Conservation (phyloP, 2,113 vertebrate genomes). For the Aspidoscelis tigris region DNA sequence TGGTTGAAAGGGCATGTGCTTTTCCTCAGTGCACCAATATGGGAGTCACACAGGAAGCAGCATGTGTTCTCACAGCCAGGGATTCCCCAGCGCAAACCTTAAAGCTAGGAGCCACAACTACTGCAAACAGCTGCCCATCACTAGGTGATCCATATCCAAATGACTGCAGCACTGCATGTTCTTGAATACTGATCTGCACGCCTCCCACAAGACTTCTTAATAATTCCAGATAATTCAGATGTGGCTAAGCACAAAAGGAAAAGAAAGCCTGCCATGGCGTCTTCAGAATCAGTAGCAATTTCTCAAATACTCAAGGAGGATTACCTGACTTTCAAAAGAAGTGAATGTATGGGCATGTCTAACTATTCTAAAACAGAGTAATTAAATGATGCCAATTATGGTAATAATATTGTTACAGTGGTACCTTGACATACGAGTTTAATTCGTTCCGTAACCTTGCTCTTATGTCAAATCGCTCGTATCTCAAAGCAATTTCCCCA, state of each 20-base stretch:
- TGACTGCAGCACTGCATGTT: background rate
- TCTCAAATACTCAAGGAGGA: background rate
- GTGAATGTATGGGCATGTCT: background rate
- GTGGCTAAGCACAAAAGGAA: background rate
- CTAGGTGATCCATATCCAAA: background rate
- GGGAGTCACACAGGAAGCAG: no score
- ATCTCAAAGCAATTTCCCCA: no score
- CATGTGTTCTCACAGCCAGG: no score
- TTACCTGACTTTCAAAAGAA: background rate
- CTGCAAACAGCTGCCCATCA: slow-evolving; percentile 43
- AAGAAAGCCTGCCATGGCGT: background rate
- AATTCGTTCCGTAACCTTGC: no score
- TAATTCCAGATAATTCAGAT: background rate
- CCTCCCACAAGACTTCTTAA: background rate
- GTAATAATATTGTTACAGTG: no score
- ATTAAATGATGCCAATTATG: no score
- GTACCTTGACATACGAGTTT: no score
- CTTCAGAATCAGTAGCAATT: background rate
- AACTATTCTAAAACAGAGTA: background rate
- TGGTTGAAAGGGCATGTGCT: no score
- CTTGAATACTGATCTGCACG: background rate
- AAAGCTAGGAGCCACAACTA: no score
- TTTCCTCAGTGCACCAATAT: no score
- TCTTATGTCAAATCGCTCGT: no score
- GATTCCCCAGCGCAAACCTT: no score